Evolutionary conservation across 2,797 vertebrate genomes (phyloP), one percentile per base, ranked within the genome.

Genomic region (Pogoniulus pusillus): DNA sequence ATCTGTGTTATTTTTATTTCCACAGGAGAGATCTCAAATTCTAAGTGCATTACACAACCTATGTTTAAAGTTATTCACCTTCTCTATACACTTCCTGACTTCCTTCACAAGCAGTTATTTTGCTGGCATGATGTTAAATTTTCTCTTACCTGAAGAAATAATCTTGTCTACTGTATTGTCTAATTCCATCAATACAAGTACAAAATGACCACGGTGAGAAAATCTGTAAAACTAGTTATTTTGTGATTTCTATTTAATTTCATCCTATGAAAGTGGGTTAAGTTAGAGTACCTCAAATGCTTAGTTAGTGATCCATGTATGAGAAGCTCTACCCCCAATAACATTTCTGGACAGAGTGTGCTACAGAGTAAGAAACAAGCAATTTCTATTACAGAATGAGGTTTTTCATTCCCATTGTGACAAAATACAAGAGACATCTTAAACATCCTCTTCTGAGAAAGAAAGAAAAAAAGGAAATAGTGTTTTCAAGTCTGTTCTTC

Each of bases 151-250:
- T 73, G 34, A 91, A 70, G 51, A 90, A 90, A 88, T 81, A 27
- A 68, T 65, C 45, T 75, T 72, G 10, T 81, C 73, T 81, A 14
- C 39, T 66, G 7, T 60, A 68, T 49, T 57, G 54, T 58, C 71
- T 83, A 93, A 90, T 76, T 93, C 69, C 58, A 86, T 57, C 62
- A 69, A n/a, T 34, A 71, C n/a, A 86, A 76, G 71, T 69, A 74
- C n/a, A 88, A 88, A 91, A 84, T 58, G 19, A 86, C 70, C 0
- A 0, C 79, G 47, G 60, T 51, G 68, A 91, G 81, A 65, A 53
- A 73, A 85, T 78, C 59, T 80, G 63, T 87, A 72, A 81, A 90
- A 63, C 26, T 47, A 53, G 62, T 69, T 93, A 89, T 90, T 91
- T 80, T 55, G n/a, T 72, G 43, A 83, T 41, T 91, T 73, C 64